Base-by-base conservation (phyloP, 2,888 invertebrate species). In the Pollenia amentaria region DNA sequence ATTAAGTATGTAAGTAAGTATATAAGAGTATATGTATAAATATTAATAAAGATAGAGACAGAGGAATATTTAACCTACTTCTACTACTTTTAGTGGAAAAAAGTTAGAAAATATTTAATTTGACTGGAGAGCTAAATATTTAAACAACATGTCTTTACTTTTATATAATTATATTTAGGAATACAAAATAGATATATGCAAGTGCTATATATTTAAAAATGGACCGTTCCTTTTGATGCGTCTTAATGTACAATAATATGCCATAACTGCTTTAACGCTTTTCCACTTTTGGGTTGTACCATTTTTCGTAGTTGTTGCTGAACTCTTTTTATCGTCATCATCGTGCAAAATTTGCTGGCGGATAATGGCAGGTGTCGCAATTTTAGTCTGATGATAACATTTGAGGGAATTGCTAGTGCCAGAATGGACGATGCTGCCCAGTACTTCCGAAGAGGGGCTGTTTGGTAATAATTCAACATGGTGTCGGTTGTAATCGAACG, bases 231-330 rank as follows among this genome's bases (percentile, higher is more conserved):
- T 97, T 96, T 97, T 97, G 94, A 97, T 97, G 95, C 97, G 97
- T 94, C 97, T 95, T 93, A 97, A 95, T 91, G 97, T 96, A 94
- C 97, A 96, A 95, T 97, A 97, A 95, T 97, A 97, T 92, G 97
- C 96, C 97, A 97, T 96, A 93, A 97, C 97, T 91, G 97, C 97
- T 93, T 97, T 95, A 91, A 97, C 95, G 94, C 97, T 97, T 94
- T 96, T 96, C 97, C 97, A 97, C 93, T 96, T 97, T 94, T 96
- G 97, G 62, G 90, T 90, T 79, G 89, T 88, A 82, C 89, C 89
- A 84, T 85, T 89, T 73, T 84, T 84, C 14, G 46, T 7, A 14
- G 72, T 69, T 82, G 77, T 57, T 57, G 65, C 10, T 67, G 76
- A 73, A 65, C 21, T 48, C 38, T 89, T 85, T 87, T 69, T 40